phyloP scores from a whole-genome alignment of 2,113 vertebrate species.

The Dolichotis patagonum region DNA sequence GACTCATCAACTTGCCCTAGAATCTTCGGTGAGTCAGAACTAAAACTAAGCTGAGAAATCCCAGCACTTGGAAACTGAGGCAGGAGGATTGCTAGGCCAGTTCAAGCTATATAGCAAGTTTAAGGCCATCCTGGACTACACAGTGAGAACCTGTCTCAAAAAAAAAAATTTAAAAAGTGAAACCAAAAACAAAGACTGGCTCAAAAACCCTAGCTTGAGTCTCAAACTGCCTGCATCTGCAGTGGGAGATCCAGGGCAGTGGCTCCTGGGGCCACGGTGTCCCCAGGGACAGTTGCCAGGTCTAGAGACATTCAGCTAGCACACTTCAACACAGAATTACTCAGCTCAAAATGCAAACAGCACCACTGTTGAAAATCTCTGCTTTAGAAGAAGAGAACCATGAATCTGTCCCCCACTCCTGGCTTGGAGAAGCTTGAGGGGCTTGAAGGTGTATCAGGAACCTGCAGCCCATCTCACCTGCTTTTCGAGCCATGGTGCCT shows the following conservation, averaged over 20 bases:
- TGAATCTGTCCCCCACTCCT: neutral
- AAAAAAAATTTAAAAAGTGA: neutral
- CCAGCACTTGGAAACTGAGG: neutral
- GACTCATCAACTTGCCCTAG: neutral
- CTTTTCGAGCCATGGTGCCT: neutral
- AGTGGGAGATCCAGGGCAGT: neutral
- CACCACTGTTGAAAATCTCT: neutral
- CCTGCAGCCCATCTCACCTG: neutral
- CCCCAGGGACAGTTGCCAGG: neutral
- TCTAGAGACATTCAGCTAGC: conserved; percentile 4
- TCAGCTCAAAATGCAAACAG: neutral
- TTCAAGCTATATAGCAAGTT: neutral
- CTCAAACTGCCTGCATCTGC: neutral
- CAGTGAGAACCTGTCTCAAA: neutral
- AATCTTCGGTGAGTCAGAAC: conserved; percentile 50
- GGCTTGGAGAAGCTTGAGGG: conserved; percentile 4
- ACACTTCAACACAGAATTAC: neutral
- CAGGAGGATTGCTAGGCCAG: neutral
- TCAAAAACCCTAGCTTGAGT: neutral
- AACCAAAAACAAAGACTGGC: conserved; percentile 17
- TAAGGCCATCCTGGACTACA: neutral
- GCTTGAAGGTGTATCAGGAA: conserved; percentile 14
- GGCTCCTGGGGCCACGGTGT: neutral
- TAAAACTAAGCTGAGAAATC: neutral
- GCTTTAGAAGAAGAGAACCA: neutral